Evolutionary conservation across 2,113 vertebrate species (phyloP).

Genomic region (Orthonyx spaldingii): DNA sequence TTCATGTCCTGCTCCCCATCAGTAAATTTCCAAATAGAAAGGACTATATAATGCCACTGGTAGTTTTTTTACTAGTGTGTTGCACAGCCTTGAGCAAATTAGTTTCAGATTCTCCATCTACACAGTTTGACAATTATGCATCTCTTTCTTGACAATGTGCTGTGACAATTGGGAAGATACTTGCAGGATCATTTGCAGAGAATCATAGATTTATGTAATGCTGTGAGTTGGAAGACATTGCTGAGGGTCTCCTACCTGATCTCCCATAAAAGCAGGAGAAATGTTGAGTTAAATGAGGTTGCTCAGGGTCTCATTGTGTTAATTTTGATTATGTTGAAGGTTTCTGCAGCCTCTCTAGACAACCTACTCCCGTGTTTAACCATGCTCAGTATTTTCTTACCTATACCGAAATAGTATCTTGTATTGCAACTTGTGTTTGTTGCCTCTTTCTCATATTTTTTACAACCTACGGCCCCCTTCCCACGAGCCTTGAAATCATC

Average conservation of each 20-base stretch:
- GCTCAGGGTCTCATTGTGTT: neutral
- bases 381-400: neutral
- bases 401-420: neutral
- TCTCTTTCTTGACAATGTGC: neutral
- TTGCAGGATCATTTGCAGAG: neutral
- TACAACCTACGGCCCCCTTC: neutral
- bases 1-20: neutral
- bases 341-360: neutral
- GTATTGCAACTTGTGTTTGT: neutral
- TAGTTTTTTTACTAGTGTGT: neutral
- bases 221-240: neutral
- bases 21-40: neutral
- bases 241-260: neutral
- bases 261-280: neutral
- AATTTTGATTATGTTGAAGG: neutral
- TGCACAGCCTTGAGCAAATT: neutral
- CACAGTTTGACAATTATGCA: neutral
- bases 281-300: neutral
- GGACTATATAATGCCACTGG: neutral
- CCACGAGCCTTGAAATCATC: accelerated
- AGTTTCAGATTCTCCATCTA: neutral
- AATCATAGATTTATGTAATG: neutral
- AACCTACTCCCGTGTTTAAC: neutral
- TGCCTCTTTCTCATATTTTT: neutral
- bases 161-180: neutral